Evolutionary conservation across 2,113 vertebrate genomes (phyloP), one percentile per base, ranked within the genome.

Genomic region (Speoplatyrhinus poulsoni): DNA sequence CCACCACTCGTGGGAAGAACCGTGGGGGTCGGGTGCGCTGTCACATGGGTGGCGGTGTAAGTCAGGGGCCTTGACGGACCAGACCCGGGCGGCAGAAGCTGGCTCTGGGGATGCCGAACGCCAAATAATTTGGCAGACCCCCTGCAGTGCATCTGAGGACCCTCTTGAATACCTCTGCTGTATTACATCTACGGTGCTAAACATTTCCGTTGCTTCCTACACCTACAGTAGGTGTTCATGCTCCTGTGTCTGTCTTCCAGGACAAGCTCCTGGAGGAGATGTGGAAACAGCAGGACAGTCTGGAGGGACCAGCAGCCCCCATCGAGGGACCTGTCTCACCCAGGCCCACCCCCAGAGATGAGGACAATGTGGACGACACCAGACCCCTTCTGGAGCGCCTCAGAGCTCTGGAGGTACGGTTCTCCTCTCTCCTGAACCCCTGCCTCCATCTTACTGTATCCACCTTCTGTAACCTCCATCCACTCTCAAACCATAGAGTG

Each of bases 231-330:
- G 36, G 7, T 41, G 36, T 78, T 60, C 80, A 55, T 82, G 33
- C 54, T 77, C 50, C 1, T 12, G 49, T 56, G 36, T 46, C 60
- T 72, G 59, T 8, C 0, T 76, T 70, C 12, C 84, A 97, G 96
- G 95, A 94, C 79, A 94, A 94, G 78, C 89, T 94, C 71, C 89
- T 93, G 76, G 94, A 95, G 87, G 94, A 94, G 66, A 94, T 93
- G 85, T 92, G 87, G 85, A 94, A 91, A 75, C 92, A 92, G 82
- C 94, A 93, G 85, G 92, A 93, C 83, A 88, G 82, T 70, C 78
- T 90, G 77, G 94, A 93, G 82, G 92, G 89, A 73, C 81, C 87
- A 60, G 66, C 68, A 12, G 85, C 62, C 60, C 46, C 72, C 0
- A 61, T 57, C 13, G 83, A 77, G 65, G 61, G 9, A 11, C 41